These are phyloP conservation scores for Serrognathus titanus DNA, from an alignment of 2,888 invertebrate species.

Conservation along the genomic window DNA sequence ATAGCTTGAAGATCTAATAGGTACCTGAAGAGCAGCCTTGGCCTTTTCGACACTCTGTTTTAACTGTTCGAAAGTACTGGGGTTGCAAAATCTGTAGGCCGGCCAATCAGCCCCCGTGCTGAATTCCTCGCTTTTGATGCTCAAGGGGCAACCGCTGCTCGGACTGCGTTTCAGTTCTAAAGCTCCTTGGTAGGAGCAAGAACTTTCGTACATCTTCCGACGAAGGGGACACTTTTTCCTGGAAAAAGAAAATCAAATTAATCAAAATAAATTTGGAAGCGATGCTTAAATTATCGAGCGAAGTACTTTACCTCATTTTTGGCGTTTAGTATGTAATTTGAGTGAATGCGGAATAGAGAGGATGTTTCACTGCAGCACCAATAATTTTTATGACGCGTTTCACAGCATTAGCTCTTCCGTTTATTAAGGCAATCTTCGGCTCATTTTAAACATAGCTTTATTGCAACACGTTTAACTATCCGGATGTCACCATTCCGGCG, in stretches of 20 bases:
- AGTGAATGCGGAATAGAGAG: too few species aligned
- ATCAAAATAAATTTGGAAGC: background rate
- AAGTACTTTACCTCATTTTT: too few species aligned
- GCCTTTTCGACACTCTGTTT: constrained; percentile 90
- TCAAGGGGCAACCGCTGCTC: constrained; percentile 36
- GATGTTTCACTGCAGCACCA: background rate
- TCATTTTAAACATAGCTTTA: too few species aligned
- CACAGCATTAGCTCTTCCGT: background rate
- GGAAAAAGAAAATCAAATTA: constrained; percentile 19
- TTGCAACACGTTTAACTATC: background rate
- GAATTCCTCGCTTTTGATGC: constrained; percentile 49
- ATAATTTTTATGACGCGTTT: background rate
- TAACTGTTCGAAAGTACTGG: constrained; percentile 84
- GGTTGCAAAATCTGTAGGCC: constrained; percentile 72
- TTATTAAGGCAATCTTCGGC: too few species aligned
- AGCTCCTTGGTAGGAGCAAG: constrained; percentile 78
- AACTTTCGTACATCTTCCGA: constrained; percentile 84
- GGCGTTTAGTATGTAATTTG: too few species aligned
- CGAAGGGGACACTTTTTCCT: constrained; percentile 45
- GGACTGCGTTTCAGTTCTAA: constrained; percentile 47
- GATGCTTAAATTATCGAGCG: too few species aligned
- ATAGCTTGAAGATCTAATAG: background rate
- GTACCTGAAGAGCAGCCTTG: constrained; percentile 75
- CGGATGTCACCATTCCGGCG: constrained; percentile 7
- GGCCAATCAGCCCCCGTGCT: constrained; percentile 66